Percentiles rank a stretch among this genome's conserved stretches.
Evolutionary conservation across 2,113 vertebrate genomes (phyloP).

Genomic region (Ciconia stormi): DNA sequence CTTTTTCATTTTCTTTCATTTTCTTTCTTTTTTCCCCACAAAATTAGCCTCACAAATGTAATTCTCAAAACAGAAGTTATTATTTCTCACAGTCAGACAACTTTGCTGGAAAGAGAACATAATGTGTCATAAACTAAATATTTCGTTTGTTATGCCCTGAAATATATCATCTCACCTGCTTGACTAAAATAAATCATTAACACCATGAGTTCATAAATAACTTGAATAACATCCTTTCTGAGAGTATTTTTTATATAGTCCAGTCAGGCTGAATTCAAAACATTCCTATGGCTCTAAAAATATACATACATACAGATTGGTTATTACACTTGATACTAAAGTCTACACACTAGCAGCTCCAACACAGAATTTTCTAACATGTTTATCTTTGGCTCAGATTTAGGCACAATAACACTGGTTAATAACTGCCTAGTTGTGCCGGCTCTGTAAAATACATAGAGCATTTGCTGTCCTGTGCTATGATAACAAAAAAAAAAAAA

Average conservation of each 20-base stretch:
- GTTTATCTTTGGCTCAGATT: not conserved
- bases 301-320: not conserved
- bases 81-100: not conserved
- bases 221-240: slow-evolving; percentile 6
- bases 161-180: not conserved
- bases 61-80: not conserved
- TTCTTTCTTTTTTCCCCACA: not conserved
- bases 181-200: slow-evolving; percentile 18
- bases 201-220: not conserved
- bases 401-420: not conserved
- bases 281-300: slow-evolving; percentile 16
- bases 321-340: not conserved
- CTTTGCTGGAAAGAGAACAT: not conserved
- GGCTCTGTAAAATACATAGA: not conserved
- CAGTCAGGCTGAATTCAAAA: not conserved
- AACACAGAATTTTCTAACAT: not conserved
- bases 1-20: not conserved
- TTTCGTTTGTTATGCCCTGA: not conserved
- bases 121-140: not conserved
- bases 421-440: not conserved
- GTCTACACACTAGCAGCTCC: not conserved
- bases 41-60: not conserved
- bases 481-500: not conserved
- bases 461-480: not conserved
- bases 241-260: not conserved